phyloP scores from a whole-genome alignment of 2,113 vertebrate genomes.

The Toxotes jaculatrix region DNA sequence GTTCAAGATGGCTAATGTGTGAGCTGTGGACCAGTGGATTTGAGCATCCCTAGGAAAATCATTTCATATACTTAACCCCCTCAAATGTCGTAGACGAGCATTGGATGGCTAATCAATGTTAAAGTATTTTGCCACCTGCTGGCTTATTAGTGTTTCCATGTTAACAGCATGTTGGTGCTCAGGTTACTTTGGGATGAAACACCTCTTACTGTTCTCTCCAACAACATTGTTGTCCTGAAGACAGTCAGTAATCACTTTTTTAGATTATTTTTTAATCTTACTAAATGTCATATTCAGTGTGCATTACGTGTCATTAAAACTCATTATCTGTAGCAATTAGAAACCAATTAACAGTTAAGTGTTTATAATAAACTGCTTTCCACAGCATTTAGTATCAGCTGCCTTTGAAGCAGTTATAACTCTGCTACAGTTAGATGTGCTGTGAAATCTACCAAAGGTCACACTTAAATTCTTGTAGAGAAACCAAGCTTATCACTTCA shows the following conservation, averaged over 20 bases:
- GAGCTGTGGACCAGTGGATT: not conserved
- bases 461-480: not conserved
- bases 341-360: slow-evolving; percentile 6
- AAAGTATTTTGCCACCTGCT: slow-evolving; percentile 21
- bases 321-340: not conserved
- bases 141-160: slow-evolving; percentile 65
- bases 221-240: slow-evolving; percentile 12
- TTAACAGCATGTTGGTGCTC: slow-evolving; percentile 43
- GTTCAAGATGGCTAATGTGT: not conserved
- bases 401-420: not conserved
- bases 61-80: not conserved
- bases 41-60: not conserved
- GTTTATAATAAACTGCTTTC: not conserved
- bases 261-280: not conserved
- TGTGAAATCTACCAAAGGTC: not conserved
- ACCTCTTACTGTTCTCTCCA: slow-evolving; percentile 30
- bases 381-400: no score
- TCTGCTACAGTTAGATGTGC: no score
- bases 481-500: not conserved
- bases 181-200: slow-evolving; percentile 47
- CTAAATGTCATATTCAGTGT: not conserved
- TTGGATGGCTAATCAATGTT: not conserved
- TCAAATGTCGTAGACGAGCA: not conserved
- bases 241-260: not conserved
- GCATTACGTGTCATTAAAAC: not conserved